Evolutionary conservation across 2,888 invertebrate species (phyloP), one percentile per base, ranked within the genome.

Genomic region (Meandrusa payeni): DNA sequence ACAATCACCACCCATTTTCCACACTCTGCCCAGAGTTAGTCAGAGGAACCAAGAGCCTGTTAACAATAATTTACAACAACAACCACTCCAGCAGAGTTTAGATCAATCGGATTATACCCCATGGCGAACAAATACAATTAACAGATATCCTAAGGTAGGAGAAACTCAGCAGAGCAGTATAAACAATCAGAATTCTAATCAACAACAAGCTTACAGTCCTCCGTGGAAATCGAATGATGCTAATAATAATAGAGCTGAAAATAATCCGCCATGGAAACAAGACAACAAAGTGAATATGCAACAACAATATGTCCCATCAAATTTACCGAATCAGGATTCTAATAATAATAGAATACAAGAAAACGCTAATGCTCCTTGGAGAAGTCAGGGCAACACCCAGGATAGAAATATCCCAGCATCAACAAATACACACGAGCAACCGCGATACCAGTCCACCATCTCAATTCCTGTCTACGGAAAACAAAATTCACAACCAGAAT

Each of bases 371-470:
- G 52, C 68, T 10, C 69, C 72, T 3, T 76, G 82, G 81, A 73
- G 70, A 46, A 47, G 58, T 7, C 75, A 76, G 38, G 73, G 70
- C 20, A 59, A 52, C 11, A 61, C 58, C 7, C 62, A 54, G 10
- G 59, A 50, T 33, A 51, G 64, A 39, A 55, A 57, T 7, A 32
- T 39, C 11, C 71, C 70, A 2, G 29, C 57, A 5, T 64, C 73
- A 22, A 24, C 26, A 20, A 32, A 19, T 22, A 64, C 69, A 24
- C 70, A 73, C 6, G 64, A 62, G 4, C 79, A 73, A 56, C 76
- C 79, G 2, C 70, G 87, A 33, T 88, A 79, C 42, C 88, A 88
- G 55, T 78, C 88, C 1, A 72, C 81, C 2, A 88, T 88, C 69
- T 86, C 88, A 0, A 88, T 88, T 50, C 88, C 88, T 4, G 79